A percentile compares a stretch with the other conserved stretches of the same genome.
phyloP scores from a whole-genome alignment of 64 coral and sea anemone genomes.

The Actinia tenebrosa region DNA sequence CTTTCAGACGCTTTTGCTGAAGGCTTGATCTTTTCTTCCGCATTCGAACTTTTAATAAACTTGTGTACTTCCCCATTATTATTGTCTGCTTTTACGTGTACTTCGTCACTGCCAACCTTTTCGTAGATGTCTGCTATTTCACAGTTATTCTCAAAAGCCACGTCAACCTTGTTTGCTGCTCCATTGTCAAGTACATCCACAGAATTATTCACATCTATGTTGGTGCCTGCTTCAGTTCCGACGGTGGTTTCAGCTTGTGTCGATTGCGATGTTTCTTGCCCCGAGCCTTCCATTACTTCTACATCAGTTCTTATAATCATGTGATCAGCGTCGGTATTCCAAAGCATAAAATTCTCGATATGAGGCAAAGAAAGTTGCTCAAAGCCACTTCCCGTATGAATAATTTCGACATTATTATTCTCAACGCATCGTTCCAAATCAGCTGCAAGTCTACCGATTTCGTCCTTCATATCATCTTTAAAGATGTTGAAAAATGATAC shows the following conservation, averaged over 20 bases:
- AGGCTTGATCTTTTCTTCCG: not conserved
- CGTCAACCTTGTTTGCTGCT: not conserved
- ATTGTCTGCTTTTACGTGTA: not conserved
- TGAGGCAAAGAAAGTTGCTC: slow-evolving; percentile 76
- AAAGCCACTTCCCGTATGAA: slow-evolving; percentile 73
- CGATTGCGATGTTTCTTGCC: not conserved
- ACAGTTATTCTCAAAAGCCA: not conserved
- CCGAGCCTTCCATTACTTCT: slow-evolving; percentile 8
- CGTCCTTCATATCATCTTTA: slow-evolving; percentile 43
- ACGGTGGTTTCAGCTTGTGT: not conserved
- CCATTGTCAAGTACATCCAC: not conserved
- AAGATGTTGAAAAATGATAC: slow-evolving; percentile 76
- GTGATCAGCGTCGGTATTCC: slow-evolving; percentile 86
- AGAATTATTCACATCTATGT: not conserved
- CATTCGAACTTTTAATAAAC: too few species aligned
- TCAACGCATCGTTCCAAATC: slow-evolving; percentile 46
- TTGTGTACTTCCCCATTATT: too few species aligned
- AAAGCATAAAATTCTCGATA: slow-evolving; percentile 9
- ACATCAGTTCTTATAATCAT: slow-evolving; percentile 69
- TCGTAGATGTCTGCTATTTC: not conserved
- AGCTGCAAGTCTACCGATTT: slow-evolving; percentile 21
- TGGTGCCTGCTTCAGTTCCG: not conserved
- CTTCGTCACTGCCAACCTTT: not conserved
- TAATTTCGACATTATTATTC: slow-evolving; percentile 44
- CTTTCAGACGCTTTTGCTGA: not conserved